Evolutionary conservation across 2,888 invertebrate genomes (phyloP), one percentile per base, ranked within the genome.

Genomic region (Lacanobia wlatinum): DNA sequence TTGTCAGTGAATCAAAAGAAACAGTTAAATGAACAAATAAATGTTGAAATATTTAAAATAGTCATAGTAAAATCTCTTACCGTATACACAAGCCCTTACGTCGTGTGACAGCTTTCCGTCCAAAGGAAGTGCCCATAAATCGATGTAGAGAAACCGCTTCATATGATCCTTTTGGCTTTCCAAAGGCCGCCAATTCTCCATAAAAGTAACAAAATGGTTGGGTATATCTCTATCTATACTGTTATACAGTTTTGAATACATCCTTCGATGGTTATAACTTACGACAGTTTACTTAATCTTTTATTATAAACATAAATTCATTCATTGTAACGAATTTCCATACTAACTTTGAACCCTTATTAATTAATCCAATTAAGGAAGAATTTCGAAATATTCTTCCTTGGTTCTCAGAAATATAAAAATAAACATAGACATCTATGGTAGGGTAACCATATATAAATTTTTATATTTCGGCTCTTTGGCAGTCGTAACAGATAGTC

Each of bases 111-210:
- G 67, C 70, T 70, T 72, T 78, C 18, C 74, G 62, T 81, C 72
- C 40, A 68, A 65, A 28, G 63, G 61, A 80, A 80, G 40, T 64
- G 68, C 34, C 74, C 43, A 70, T 83, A 80, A 83, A 77, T 80
- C 63, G 66, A 68, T 69, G 52, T 50, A 61, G 52, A 55, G 58
- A 68, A 81, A 74, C 73, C 59, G 59, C 52, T 75, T 56, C 40
- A 70, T 78, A 63, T 61, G 71, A 81, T 72, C 75, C 70, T 55
- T 76, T 71, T 2, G 50, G 63, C 56, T 73, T 64, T 55, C 46
- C 59, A 60, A 66, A 77, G 62, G 67, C 55, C 55, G 34, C n/a
- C 68, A 56, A 60, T 77, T 70, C 59, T 59, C 67, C 55, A 74
- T 77, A 70, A 73, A 69, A 56, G 63, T 67, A 73, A 56, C 70